Evolutionary conservation across 2,888 invertebrate species (phyloP).

Genomic region (Nemurella pictetii): DNA sequence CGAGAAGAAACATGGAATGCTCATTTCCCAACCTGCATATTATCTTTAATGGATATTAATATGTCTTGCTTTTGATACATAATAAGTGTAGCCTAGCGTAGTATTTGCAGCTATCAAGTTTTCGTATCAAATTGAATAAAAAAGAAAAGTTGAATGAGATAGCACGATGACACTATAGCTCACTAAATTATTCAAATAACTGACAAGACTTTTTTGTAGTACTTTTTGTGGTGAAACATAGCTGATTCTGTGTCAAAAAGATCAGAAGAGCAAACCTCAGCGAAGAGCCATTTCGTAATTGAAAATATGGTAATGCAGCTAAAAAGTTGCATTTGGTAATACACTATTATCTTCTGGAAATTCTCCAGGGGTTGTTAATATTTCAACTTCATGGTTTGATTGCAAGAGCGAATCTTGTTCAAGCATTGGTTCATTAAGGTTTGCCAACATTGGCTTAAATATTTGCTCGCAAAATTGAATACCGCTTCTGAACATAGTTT

Average conservation of each 20-base stretch:
- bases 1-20: conserved; percentile 20
- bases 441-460: not conserved
- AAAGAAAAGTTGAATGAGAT: not conserved
- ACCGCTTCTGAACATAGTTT: not conserved
- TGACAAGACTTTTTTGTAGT: not conserved
- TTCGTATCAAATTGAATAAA: not conserved
- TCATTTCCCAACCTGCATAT: conserved; percentile 18
- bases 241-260: not conserved
- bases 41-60: not conserved
- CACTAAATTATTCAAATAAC: not conserved
- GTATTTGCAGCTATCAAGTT: not conserved
- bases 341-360: not conserved
- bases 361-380: not conserved
- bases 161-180: not conserved
- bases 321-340: not conserved
- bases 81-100: not conserved
- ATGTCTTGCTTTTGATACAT: not conserved
- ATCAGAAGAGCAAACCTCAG: not conserved
- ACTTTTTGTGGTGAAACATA: not conserved
- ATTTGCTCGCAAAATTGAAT: not conserved
- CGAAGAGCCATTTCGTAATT: not conserved
- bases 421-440: not conserved
- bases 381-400: not conserved
- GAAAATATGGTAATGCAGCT: not conserved
- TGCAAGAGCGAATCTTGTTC: not conserved